phyloP scores from a whole-genome alignment of 1,140 invertebrate species.

The Meteorus sp. region DNA sequence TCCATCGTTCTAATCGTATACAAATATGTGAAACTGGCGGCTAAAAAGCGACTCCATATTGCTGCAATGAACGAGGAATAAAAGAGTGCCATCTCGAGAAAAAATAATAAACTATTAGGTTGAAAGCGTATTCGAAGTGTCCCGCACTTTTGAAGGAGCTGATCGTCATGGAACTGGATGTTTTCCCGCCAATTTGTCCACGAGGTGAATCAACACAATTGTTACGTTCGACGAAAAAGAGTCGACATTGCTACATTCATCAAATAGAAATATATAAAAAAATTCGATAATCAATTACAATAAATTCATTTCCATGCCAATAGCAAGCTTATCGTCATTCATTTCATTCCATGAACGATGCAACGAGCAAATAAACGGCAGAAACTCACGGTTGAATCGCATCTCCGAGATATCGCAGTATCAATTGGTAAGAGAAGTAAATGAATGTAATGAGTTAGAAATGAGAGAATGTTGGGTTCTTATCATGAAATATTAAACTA shows the following conservation, averaged over 20 bases:
- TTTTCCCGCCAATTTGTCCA: not conserved
- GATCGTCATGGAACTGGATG: not conserved
- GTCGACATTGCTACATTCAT: too few species aligned
- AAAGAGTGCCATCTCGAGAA: not conserved
- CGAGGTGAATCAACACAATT: too few species aligned
- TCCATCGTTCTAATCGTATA: too few species aligned
- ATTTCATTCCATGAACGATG: slow-evolving; percentile 1
- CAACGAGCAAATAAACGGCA: slow-evolving; percentile 7
- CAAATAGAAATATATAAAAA: too few species aligned
- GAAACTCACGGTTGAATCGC: slow-evolving; percentile 9
- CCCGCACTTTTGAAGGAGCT: too few species aligned
- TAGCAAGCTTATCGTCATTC: not conserved
- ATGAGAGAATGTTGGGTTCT: not conserved
- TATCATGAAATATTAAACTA: not conserved
- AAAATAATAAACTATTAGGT: not conserved
- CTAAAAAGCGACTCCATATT: too few species aligned
- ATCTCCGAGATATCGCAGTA: not conserved
- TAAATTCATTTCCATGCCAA: too few species aligned
- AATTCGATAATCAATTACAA: too few species aligned
- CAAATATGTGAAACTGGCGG: too few species aligned
- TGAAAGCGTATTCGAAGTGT: too few species aligned
- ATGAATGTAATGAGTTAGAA: not conserved
- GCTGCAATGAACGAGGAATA: too few species aligned
- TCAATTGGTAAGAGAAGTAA: slow-evolving; percentile 10
- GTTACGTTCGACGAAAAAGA: too few species aligned